These are phyloP conservation scores for Hedya salicella DNA, from an alignment of 2,888 invertebrate species.

Conservation along the genomic window DNA sequence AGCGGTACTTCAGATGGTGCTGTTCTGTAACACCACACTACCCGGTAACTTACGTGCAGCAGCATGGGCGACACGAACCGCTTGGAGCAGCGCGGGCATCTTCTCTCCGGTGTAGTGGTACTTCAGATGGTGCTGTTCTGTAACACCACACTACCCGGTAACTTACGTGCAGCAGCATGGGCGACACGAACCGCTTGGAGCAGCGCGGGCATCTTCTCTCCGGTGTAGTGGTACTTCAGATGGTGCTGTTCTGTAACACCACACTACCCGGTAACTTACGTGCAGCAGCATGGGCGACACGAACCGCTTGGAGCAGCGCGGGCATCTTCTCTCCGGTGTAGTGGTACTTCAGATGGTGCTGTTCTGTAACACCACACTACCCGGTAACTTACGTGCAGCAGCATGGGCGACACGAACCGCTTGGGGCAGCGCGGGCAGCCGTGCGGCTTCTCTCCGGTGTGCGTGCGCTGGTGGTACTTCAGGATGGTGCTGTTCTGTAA, in stretches of 20 bases:
- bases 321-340: constrained; percentile 33
- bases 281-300: constrained; percentile 32
- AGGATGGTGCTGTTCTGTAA: constrained; percentile 36
- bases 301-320: constrained; percentile 28
- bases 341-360: constrained; percentile 58
- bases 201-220: constrained; percentile 31
- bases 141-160: too few species aligned
- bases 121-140: constrained; percentile 49
- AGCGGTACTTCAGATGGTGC: too few species aligned
- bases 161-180: constrained; percentile 34
- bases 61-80: constrained; percentile 33
- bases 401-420: constrained; percentile 31
- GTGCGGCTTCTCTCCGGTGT: constrained; percentile 24
- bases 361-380: constrained; percentile 34
- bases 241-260: constrained; percentile 40
- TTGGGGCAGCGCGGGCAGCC: constrained; percentile 31
- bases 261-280: too few species aligned
- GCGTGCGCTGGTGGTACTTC: constrained; percentile 57
- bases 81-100: constrained; percentile 30
- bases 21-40: too few species aligned
- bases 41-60: constrained; percentile 35
- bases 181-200: constrained; percentile 30
- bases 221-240: constrained; percentile 58
- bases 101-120: constrained; percentile 54
- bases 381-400: constrained; percentile 23